phyloP scores from a whole-genome alignment of 2,888 invertebrate species.

The Cheilosia pagana region DNA sequence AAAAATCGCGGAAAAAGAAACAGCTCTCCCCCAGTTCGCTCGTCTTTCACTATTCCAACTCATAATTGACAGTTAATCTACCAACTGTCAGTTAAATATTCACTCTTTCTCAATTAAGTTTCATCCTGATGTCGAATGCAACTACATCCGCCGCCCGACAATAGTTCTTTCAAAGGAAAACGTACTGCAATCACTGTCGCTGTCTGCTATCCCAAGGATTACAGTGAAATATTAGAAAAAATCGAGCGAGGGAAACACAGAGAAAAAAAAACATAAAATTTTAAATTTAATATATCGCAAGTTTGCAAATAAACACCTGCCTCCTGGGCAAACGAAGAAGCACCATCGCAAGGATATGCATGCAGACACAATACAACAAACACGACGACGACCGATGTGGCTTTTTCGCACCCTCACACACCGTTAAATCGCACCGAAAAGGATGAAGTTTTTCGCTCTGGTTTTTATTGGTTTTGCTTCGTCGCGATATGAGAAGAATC shows the following conservation, averaged over 20 bases:
- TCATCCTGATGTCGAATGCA: not conserved
- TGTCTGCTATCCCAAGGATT: conserved; percentile 19
- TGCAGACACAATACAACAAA: conserved; percentile 3
- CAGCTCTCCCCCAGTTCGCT: too few species aligned
- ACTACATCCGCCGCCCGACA: not conserved
- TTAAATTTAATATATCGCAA: conserved; percentile 64
- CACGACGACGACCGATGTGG: conserved; percentile 27
- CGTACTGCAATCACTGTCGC: not conserved
- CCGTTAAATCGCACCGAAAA: conserved; percentile 58
- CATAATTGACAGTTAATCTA: not conserved
- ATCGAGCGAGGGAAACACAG: not conserved
- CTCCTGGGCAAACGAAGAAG: conserved; percentile 32
- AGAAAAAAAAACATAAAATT: not conserved
- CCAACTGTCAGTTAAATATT: conserved; percentile 3
- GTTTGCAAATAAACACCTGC: conserved; percentile 66
- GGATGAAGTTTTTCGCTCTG: conserved; percentile 51
- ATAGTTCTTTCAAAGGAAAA: conserved; percentile 6
- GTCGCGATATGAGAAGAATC: conserved; percentile 46
- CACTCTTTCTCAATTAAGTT: not conserved
- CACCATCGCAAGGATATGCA: conserved; percentile 35
- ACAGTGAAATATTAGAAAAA: conserved; percentile 20
- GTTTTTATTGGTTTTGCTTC: conserved; percentile 53
- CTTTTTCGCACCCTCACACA: conserved; percentile 64
- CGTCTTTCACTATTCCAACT: too few species aligned
- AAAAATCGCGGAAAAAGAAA: too few species aligned